Evolutionary conservation across 2,888 invertebrate species (phyloP).

Genomic region (Imbricaverruca yamaguchii): DNA sequence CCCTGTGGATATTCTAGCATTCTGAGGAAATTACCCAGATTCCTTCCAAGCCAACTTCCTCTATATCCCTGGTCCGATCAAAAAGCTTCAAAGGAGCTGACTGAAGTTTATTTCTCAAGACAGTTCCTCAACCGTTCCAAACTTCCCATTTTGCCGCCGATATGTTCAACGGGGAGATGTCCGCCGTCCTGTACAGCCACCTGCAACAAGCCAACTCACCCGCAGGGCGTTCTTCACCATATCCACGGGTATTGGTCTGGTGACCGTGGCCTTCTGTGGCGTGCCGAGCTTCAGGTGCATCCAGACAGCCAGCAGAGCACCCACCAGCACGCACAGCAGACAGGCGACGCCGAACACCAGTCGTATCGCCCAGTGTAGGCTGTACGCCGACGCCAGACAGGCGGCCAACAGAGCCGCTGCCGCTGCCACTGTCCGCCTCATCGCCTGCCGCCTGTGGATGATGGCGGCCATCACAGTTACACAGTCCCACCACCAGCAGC

Average conservation of each 20-base stretch:
- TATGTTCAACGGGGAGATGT: too few relatives aligned
- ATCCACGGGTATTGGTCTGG: background rate
- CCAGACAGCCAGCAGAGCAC: background rate
- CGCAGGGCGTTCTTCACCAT: background rate
- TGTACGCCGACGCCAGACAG: background rate
- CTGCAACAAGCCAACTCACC: background rate
- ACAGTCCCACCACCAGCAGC: too few relatives aligned
- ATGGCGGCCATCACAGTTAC: too few relatives aligned
- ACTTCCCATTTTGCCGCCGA: too few relatives aligned
- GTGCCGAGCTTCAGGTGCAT: background rate
- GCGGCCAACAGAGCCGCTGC: background rate
- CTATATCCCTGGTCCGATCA: too few relatives aligned
- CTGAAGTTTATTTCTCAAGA: too few relatives aligned
- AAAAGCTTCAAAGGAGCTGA: too few relatives aligned
- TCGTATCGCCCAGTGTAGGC: background rate
- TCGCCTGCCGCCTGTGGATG: background rate
- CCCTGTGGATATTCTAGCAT: too few relatives aligned
- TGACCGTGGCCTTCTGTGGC: background rate
- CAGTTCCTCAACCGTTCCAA: too few relatives aligned
- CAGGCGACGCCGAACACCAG: background rate
- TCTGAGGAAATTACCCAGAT: too few relatives aligned
- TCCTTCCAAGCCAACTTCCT: too few relatives aligned
- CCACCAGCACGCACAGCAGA: background rate
- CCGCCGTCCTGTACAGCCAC: too few relatives aligned
- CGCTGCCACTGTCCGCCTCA: background rate